phyloP scores from a whole-genome alignment of 2,113 vertebrate species.

The Alces alces region DNA sequence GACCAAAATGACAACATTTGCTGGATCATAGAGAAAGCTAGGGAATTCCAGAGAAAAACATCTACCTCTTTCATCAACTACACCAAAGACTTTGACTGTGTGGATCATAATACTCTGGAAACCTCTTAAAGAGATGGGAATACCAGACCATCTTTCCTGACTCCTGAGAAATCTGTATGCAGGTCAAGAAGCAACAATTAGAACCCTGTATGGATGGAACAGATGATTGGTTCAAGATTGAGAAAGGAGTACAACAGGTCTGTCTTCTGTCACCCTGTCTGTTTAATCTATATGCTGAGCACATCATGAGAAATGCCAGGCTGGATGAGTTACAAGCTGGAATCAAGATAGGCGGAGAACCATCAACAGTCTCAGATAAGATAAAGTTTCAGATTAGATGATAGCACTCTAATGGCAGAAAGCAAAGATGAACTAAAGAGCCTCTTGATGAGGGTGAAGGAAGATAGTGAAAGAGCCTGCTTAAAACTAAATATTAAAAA shows the following conservation, averaged over 20 bases:
- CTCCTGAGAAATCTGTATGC: neutral
- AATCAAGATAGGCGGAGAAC: neutral
- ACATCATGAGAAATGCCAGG: neutral
- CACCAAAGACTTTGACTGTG: neutral
- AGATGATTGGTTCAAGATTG: neutral
- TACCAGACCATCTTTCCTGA: fast-evolving
- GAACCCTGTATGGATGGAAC: neutral
- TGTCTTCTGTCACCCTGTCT: neutral
- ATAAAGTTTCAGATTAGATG: neutral
- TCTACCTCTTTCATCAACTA: neutral
- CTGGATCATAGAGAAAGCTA: neutral
- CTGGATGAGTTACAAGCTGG: neutral
- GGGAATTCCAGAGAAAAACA: neutral
- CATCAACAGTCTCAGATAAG: neutral
- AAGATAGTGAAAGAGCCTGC: neutral
- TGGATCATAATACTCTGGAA: neutral
- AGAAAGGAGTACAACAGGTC: neutral
- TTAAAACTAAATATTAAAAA: neutral
- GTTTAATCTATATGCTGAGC: neutral
- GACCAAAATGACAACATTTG: neutral
- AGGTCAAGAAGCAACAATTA: neutral
- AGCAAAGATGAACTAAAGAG: neutral
- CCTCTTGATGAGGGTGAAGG: neutral
- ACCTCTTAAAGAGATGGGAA: neutral
- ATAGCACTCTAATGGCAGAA: neutral